Conservation (phyloP, 2,888 invertebrate genomes). For the Ctenicera cuprea region DNA sequence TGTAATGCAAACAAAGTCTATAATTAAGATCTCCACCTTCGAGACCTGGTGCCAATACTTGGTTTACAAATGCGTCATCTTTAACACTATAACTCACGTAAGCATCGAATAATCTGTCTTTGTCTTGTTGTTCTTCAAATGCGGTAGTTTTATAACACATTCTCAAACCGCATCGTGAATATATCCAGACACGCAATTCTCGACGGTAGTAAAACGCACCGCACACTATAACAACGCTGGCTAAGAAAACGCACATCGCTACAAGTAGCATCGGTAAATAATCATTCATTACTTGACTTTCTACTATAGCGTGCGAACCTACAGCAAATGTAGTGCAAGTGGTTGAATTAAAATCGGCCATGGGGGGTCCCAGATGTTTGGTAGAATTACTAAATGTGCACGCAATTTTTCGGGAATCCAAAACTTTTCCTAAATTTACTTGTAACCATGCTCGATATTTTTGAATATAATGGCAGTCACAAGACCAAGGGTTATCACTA, state of each 20-base stretch:
- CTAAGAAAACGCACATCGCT: constrained; percentile 85
- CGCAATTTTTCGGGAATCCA: constrained; percentile 84
- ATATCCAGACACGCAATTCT: constrained; percentile 89
- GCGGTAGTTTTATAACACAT: constrained; percentile 90
- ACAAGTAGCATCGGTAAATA: constrained; percentile 87
- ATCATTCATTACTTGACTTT: constrained; percentile 87
- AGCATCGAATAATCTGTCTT: constrained; percentile 93
- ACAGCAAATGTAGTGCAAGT: constrained; percentile 85
- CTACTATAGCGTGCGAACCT: constrained; percentile 83
- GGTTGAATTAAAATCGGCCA: constrained; percentile 87
- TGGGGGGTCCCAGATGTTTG: constrained; percentile 80
- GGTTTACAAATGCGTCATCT: constrained; percentile 93
- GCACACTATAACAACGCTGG: constrained; percentile 85
- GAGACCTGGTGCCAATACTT: constrained; percentile 90
- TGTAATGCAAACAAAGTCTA: constrained; percentile 92
- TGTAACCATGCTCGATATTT: constrained; percentile 88
- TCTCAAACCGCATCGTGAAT: constrained; percentile 88
- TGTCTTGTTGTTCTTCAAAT: constrained; percentile 87
- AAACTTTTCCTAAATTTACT: constrained; percentile 86
- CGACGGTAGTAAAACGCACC: constrained; percentile 88
- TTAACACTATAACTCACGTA: constrained; percentile 96
- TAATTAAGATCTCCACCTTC: constrained; percentile 89
- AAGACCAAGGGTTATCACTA: constrained; percentile 92
- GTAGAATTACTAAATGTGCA: constrained; percentile 86
- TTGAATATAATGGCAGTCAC: constrained; percentile 90